Evolutionary conservation across 2,797 vertebrate species (phyloP), one percentile per base, ranked within the genome.

Genomic region (Acrocephalus scirpaceus): DNA sequence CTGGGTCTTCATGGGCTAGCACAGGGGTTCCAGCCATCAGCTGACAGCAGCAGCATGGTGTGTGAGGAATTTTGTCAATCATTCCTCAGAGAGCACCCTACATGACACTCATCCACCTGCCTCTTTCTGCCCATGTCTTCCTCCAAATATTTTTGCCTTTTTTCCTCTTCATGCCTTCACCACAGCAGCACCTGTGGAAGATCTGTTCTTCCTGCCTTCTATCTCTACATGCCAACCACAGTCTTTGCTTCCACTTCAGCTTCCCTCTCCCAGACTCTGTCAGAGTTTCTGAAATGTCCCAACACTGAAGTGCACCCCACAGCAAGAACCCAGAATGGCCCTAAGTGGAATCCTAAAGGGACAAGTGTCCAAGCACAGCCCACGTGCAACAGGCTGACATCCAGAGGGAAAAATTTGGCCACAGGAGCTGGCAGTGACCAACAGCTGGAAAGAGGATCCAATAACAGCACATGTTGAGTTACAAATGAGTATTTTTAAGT

Each of bases 61-160:
- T 58, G 56, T 53, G 71, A 72, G 26, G 34, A 85, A 47, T 50
- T 69, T 17, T 47, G 19, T 36, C 56, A 25, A 1, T 29, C 44
- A 4, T 54, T 70, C 64, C 44, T 48, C 65, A 40, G 26, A 58
- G 18, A 42, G 26, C 19, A 9, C 42, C 40, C 26, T 11, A 13
- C 0, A 0, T 21, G 47, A 53, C 38, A 47, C 40, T 20, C 9
- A 53, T 16, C 61, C 25, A 10, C 8, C 42, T 75, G 30, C 50
- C 10, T 81, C 42, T 21, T 51, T 81, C 73, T 74, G 38, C 29
- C 53, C 7, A 1, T 18, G 21, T 26, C 44, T 61, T 66, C 58
- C 22, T 23, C 47, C 0, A 1, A 56, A 16, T 21, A 10, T 18
- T 64, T 71, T 72, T 72, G 19, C 25, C 42, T 22, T 38, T n/a